These are phyloP conservation scores for Carcharodon carcharias DNA, from an alignment of 2,797 vertebrate genomes.

Conservation along the genomic window DNA sequence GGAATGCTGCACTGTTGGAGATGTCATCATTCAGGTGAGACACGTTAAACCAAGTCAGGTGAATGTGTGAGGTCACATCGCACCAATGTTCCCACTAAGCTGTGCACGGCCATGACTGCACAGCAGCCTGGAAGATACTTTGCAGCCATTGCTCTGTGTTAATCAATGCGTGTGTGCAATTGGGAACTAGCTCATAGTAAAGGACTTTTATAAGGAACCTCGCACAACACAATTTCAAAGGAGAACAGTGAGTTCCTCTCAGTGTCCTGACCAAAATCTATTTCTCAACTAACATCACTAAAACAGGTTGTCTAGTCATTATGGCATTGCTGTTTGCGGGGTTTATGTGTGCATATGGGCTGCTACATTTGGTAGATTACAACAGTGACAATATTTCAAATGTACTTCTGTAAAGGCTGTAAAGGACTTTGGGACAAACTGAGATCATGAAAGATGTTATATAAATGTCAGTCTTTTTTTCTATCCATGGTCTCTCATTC, in stretches of 20 bases:
- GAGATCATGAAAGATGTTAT: too few species aligned
- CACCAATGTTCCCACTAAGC: too few species aligned
- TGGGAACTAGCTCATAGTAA: background rate
- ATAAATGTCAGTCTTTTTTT: too few species aligned
- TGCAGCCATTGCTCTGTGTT: too few species aligned
- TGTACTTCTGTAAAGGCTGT: background rate
- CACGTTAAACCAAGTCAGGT: background rate
- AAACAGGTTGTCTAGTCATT: background rate
- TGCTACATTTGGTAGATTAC: background rate
- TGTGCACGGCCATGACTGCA: too few species aligned
- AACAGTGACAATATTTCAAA: background rate
- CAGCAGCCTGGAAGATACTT: too few species aligned
- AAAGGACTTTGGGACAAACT: background rate
- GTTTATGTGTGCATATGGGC: background rate
- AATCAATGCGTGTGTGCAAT: too few species aligned
- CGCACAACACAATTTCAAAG: background rate
- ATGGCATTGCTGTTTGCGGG: background rate
- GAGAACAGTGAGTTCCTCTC: background rate
- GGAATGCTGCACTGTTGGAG: too few species aligned
- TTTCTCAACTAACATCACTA: background rate
- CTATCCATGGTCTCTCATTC: too few species aligned
- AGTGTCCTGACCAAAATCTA: background rate
- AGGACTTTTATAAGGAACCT: too few species aligned
- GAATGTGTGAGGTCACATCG: background rate
- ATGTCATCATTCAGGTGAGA: too few species aligned